phyloP scores from a whole-genome alignment of 2,797 vertebrate genomes.

The Scolopax bukidnonensis region DNA sequence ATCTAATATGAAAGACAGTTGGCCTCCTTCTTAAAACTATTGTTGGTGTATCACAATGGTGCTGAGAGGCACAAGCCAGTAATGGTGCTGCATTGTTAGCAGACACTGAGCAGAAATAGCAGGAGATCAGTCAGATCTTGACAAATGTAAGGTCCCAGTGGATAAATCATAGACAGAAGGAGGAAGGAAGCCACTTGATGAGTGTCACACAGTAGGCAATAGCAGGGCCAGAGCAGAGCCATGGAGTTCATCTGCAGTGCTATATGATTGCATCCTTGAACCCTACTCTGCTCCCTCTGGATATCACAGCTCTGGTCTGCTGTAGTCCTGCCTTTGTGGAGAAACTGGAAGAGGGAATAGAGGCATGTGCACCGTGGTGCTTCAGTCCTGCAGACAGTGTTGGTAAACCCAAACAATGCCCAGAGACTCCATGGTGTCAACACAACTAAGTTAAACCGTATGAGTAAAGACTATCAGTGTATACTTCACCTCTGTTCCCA shows the following conservation, averaged over 20 bases:
- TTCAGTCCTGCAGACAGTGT: background rate
- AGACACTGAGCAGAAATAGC: background rate
- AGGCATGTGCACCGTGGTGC: background rate
- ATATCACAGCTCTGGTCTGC: background rate
- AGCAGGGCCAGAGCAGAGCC: background rate
- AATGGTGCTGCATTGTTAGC: background rate
- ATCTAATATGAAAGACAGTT: slow-evolving; percentile 32
- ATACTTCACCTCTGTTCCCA: background rate
- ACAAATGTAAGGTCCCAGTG: background rate
- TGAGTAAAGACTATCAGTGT: background rate
- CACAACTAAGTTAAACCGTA: background rate
- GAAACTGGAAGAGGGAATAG: background rate
- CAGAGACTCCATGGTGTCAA: background rate
- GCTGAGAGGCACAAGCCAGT: slow-evolving; percentile 1
- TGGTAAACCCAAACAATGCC: background rate
- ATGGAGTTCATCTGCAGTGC: background rate
- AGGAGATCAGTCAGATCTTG: background rate
- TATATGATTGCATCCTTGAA: background rate
- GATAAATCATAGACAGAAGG: background rate
- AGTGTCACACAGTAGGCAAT: background rate
- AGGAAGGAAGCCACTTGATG: background rate
- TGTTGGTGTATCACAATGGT: slow-evolving; percentile 49
- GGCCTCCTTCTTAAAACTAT: slow-evolving; percentile 13
- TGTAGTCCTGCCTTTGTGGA: background rate
- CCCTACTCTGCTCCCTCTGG: background rate